Conservation (phyloP, 2,888 invertebrate species). For the Desoria tigrina region DNA sequence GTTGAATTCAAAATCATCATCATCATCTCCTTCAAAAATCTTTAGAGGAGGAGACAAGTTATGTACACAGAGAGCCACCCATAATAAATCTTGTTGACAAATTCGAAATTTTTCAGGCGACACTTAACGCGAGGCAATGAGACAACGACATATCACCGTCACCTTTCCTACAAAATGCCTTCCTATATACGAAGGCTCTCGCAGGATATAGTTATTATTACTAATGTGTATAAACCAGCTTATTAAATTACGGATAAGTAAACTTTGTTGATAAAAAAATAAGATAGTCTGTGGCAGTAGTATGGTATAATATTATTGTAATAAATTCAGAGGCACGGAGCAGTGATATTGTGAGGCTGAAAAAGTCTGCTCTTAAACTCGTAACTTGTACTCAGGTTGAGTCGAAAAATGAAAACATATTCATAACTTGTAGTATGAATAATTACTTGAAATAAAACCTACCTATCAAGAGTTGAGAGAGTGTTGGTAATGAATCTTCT, state of each 20-base stretch:
- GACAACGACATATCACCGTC: constrained; percentile 15
- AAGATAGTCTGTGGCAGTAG: too few species aligned
- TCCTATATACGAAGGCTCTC: too few species aligned
- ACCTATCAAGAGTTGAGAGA: constrained; percentile 15
- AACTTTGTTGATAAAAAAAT: too few species aligned
- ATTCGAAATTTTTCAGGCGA: constrained; percentile 25
- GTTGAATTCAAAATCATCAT: constrained; percentile 10
- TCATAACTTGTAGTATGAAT: constrained; percentile 16
- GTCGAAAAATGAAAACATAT: constrained; percentile 8
- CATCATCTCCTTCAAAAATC: constrained; percentile 9
- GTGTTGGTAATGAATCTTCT: constrained; percentile 13
- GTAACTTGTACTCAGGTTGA: neutral
- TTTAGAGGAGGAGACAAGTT: constrained; percentile 17
- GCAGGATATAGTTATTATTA: too few species aligned
- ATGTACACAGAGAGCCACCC: constrained; percentile 26
- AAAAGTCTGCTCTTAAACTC: too few species aligned
- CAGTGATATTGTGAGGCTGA: too few species aligned
- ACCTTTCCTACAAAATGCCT: constrained; percentile 6
- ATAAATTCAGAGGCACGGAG: too few species aligned
- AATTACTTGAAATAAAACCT: constrained; percentile 19
- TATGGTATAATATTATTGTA: too few species aligned
- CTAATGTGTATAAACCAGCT: too few species aligned
- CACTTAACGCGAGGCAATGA: constrained; percentile 11
- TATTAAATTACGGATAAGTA: too few species aligned
- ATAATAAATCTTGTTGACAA: constrained; percentile 32